Evolutionary conservation across 2,113 vertebrate genomes (phyloP).

Genomic region (Morone chrysops): DNA sequence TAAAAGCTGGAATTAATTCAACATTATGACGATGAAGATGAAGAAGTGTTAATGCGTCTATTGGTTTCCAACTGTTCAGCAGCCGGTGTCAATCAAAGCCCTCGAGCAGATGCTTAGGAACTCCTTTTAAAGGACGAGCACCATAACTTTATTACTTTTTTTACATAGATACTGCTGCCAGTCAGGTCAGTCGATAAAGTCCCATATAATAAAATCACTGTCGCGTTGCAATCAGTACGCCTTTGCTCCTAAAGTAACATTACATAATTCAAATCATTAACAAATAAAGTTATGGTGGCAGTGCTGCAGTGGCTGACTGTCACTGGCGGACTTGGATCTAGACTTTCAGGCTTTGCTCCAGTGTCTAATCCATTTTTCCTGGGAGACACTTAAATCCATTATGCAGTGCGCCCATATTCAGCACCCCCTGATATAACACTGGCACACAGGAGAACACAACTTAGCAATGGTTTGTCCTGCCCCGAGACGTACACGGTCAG

Average conservation of each 20-base stretch:
- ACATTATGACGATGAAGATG: neutral
- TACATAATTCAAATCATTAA: constrained; percentile 1
- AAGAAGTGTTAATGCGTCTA: neutral
- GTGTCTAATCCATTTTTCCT: constrained; percentile 67
- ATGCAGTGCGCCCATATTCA: constrained; percentile 53
- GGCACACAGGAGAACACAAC: constrained; percentile 42
- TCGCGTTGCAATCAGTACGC: neutral
- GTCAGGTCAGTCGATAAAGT: neutral
- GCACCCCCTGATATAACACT: constrained; percentile 29
- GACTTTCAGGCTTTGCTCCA: constrained; percentile 50
- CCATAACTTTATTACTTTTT: neutral
- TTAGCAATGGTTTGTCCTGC: constrained; percentile 31
- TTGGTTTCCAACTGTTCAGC: constrained; percentile 37
- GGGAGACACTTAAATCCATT: constrained; percentile 65
- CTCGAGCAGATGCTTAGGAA: neutral
- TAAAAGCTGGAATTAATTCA: neutral
- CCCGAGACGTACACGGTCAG: neutral
- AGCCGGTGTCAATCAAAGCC: neutral
- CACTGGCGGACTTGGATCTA: constrained; percentile 37
- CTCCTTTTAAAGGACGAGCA: neutral
- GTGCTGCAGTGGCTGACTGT: constrained; percentile 25
- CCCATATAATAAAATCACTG: neutral
- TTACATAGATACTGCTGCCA: neutral
- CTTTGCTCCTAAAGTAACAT: neutral
- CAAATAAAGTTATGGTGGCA: neutral